Evolutionary conservation across 2,888 invertebrate genomes (phyloP).

Genomic region (Xestia xanthographa): DNA sequence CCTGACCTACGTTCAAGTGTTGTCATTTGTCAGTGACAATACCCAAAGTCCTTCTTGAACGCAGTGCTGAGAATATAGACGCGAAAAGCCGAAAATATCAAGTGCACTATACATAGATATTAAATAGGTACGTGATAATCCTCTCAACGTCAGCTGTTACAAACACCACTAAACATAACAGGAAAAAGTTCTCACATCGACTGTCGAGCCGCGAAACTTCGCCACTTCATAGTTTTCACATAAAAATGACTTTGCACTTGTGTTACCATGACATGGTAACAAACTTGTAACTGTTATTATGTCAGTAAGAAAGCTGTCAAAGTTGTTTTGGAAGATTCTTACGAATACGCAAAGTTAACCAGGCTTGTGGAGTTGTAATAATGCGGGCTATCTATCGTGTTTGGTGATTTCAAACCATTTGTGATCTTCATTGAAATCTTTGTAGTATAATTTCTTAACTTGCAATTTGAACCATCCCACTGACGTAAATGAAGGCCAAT

Average conservation of each 20-base stretch:
- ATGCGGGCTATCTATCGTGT: not conserved
- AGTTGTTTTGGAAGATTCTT: not conserved
- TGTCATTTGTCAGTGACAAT: not conserved
- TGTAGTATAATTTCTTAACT: not conserved
- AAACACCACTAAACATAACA: constrained; percentile 42
- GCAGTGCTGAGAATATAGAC: not conserved
- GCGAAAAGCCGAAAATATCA: not conserved
- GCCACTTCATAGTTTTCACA: constrained; percentile 64
- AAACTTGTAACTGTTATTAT: constrained; percentile 52
- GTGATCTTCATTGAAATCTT: not conserved
- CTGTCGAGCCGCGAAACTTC: constrained; percentile 54
- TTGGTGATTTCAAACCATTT: not conserved
- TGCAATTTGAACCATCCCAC: not conserved
- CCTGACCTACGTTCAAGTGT: not conserved
- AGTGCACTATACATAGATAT: not conserved
- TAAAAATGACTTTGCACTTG: constrained; percentile 55
- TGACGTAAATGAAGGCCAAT: not conserved
- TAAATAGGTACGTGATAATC: constrained; percentile 11
- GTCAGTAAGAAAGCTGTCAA: constrained; percentile 8
- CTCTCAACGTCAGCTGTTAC: constrained; percentile 33
- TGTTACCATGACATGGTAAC: constrained; percentile 7
- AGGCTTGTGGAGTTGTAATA: too few species aligned
- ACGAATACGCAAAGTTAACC: not conserved
- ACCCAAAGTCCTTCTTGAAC: not conserved
- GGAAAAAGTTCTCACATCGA: constrained; percentile 44